These are phyloP conservation scores for Agrochola lychnidis DNA, from an alignment of 2,888 invertebrate genomes.

Conservation along the genomic window DNA sequence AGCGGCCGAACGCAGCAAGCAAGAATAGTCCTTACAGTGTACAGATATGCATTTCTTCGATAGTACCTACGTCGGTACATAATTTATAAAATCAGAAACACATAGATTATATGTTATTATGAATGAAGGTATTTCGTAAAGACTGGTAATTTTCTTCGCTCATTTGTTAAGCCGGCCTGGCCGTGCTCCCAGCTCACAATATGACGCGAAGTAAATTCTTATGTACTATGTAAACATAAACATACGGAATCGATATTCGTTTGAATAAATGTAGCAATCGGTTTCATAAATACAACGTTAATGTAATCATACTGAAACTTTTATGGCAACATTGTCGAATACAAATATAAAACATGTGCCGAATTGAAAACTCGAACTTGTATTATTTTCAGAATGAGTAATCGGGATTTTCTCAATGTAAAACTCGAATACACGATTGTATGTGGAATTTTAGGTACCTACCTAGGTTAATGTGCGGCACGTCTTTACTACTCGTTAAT, in stretches of 20 bases:
- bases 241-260: conserved; percentile 56
- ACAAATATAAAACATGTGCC: conserved; percentile 34
- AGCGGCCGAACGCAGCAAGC: too few relatives aligned
- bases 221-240: conserved; percentile 28
- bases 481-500: background rate
- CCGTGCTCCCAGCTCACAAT: background rate
- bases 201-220: conserved; percentile 9
- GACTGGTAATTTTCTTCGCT: background rate
- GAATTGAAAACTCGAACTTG: conserved; percentile 9
- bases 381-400: conserved; percentile 41
- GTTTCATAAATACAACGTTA: conserved; percentile 54
- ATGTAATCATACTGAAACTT: conserved; percentile 65
- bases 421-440: background rate
- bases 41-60: too few relatives aligned
- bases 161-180: background rate
- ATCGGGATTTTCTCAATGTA: conserved; percentile 27
- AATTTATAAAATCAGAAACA: background rate
- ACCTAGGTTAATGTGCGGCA: background rate
- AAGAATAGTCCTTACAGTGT: too few relatives aligned
- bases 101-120: background rate
- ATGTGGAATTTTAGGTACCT: background rate
- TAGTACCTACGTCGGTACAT: background rate
- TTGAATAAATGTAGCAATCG: conserved; percentile 53
- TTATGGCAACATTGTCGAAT: conserved; percentile 57
- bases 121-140: conserved; percentile 19